phyloP scores from a whole-genome alignment of 2,888 invertebrate genomes.

The Euzophera pinguis region DNA sequence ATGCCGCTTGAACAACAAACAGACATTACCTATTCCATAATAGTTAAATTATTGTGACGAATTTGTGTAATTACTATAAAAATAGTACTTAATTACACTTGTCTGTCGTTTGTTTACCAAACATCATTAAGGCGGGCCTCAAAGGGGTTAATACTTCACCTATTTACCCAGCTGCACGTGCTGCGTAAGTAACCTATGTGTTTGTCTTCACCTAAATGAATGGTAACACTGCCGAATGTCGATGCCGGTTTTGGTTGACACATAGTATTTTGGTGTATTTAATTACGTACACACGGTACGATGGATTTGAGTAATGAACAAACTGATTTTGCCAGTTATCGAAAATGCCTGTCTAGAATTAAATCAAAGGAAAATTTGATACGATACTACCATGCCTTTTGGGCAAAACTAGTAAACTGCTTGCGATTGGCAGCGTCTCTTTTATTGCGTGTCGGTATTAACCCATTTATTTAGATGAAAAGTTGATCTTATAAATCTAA shows the following conservation, averaged over 20 bases:
- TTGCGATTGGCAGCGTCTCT: too few species aligned
- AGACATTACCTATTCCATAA: neutral
- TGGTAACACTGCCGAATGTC: constrained; percentile 25
- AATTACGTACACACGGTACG: too few species aligned
- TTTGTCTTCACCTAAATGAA: constrained; percentile 56
- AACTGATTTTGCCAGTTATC: too few species aligned
- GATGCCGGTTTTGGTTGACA: constrained; percentile 29
- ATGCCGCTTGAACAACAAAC: too few species aligned
- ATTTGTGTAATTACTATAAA: neutral
- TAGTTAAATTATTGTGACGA: neutral
- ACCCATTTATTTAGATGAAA: too few species aligned
- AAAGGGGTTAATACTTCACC: constrained; percentile 46
- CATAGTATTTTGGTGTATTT: constrained; percentile 12
- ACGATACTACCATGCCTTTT: too few species aligned
- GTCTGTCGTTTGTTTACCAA: constrained; percentile 34
- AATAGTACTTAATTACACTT: neutral
- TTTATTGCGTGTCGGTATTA: too few species aligned
- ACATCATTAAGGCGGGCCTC: constrained; percentile 44
- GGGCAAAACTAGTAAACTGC: too few species aligned
- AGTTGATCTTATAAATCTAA: too few species aligned
- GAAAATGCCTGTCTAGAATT: too few species aligned
- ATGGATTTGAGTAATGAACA: too few species aligned
- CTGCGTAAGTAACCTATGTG: constrained; percentile 41
- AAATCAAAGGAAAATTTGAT: too few species aligned
- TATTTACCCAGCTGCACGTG: constrained; percentile 55